phyloP scores from a whole-genome alignment of 1,140 invertebrate genomes.

The Archivesica marissinica region DNA sequence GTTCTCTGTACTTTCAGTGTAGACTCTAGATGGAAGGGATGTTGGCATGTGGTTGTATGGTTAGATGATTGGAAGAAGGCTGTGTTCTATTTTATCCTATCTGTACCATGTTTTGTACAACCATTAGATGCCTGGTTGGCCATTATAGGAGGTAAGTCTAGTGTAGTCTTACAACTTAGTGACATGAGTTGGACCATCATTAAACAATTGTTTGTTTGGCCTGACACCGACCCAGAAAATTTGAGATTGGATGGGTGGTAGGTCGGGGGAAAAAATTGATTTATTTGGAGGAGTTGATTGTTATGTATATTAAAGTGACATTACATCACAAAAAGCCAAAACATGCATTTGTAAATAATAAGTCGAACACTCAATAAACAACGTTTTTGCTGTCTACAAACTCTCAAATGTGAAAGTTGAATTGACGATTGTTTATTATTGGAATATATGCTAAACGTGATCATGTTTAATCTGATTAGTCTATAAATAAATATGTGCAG shows the following conservation, averaged over 20 bases:
- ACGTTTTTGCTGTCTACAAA: too few species aligned
- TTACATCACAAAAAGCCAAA: too few species aligned
- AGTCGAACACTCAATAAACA: too few species aligned
- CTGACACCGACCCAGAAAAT: neutral
- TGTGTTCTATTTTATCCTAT: conserved; percentile 84
- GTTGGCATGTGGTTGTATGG: conserved; percentile 84
- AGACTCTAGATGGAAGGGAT: conserved; percentile 48
- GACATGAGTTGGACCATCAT: neutral
- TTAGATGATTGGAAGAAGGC: conserved; percentile 85
- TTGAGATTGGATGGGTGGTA: neutral
- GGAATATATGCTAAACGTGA: too few species aligned
- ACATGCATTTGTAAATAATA: too few species aligned
- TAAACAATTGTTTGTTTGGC: too few species aligned
- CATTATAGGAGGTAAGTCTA: conserved; percentile 64
- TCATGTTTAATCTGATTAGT: too few species aligned
- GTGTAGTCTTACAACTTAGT: neutral
- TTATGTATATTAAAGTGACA: too few species aligned
- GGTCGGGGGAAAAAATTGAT: neutral
- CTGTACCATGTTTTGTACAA: conserved; percentile 84
- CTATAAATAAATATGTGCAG: too few species aligned
- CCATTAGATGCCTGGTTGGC: conserved; percentile 78
- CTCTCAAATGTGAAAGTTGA: too few species aligned
- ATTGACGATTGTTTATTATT: too few species aligned
- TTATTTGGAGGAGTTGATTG: neutral
- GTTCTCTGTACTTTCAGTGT: conserved; percentile 31